These are phyloP conservation scores for Hypsopygia costalis DNA, from an alignment of 2,888 invertebrate species.

Conservation along the genomic window DNA sequence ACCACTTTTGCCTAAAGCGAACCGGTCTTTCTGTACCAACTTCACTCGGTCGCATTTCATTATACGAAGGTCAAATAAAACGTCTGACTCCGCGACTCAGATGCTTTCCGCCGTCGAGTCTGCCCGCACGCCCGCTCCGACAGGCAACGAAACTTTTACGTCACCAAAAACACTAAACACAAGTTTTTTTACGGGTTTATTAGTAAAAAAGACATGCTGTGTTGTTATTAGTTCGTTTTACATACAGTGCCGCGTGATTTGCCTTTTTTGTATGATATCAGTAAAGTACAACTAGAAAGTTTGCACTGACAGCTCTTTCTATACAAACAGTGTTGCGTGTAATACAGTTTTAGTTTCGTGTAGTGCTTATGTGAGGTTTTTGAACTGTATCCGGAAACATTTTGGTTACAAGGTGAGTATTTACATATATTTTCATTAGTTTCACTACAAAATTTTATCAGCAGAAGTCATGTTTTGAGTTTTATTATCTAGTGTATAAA, in stretches of 20 bases:
- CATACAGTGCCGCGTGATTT: conserved; percentile 10
- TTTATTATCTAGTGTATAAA: not conserved
- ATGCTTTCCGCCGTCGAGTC: conserved; percentile 30
- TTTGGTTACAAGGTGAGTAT: conserved; percentile 40
- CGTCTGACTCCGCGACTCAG: conserved; percentile 30
- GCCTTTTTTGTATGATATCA: conserved; percentile 16
- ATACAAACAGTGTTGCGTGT: conserved; percentile 41
- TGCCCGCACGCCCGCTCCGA: conserved; percentile 31
- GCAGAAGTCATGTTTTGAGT: not conserved
- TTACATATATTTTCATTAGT: conserved; percentile 14
- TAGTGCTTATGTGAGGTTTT: conserved; percentile 45
- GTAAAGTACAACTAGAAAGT: conserved; percentile 45
- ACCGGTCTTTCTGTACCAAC: conserved; percentile 60
- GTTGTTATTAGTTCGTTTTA: conserved; percentile 15
- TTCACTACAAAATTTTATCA: conserved; percentile 2
- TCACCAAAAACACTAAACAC: conserved; percentile 34
- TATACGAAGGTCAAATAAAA: conserved; percentile 63
- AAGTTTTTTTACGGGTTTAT: conserved; percentile 35
- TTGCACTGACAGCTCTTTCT: conserved; percentile 40
- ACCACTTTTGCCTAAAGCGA: conserved; percentile 70
- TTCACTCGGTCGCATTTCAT: conserved; percentile 59
- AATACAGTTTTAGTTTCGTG: conserved; percentile 41
- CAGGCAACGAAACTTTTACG: conserved; percentile 45
- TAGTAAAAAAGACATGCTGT: conserved; percentile 31
- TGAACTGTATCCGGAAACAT: conserved; percentile 44